These are phyloP conservation scores for Scolopax rusticola DNA, from an alignment of 2,797 vertebrate genomes.

Conservation along the genomic window DNA sequence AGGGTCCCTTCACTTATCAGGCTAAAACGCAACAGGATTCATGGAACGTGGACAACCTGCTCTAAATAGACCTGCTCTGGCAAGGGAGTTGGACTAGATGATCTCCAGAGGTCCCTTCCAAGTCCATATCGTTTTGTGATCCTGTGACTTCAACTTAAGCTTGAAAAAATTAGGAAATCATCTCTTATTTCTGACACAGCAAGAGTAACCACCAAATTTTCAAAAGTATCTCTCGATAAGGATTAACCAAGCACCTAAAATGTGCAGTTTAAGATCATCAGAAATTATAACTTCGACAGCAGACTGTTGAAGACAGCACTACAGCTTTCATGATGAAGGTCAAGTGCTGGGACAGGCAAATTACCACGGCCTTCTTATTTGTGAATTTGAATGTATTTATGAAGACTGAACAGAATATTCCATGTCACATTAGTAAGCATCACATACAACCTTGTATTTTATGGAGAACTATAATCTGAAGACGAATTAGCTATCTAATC, in stretches of 20 bases:
- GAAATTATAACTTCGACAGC: neutral
- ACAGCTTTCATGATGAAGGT: neutral
- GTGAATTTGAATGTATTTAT: neutral
- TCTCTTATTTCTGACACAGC: neutral
- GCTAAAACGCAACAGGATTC: neutral
- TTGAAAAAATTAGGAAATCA: neutral
- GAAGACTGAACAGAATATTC: neutral
- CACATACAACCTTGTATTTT: neutral
- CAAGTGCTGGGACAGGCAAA: neutral
- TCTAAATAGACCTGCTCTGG: too few relatives aligned
- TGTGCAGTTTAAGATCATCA: rapidly evolving
- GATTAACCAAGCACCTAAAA: neutral
- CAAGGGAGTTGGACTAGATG: too few relatives aligned
- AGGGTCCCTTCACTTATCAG: neutral
- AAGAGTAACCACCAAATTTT: neutral
- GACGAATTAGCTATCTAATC: neutral
- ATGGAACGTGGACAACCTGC: neutral
- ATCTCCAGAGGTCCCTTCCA: too few relatives aligned
- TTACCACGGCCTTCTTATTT: neutral
- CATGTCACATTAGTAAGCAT: neutral
- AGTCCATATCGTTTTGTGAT: too few relatives aligned
- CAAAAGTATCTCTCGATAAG: neutral
- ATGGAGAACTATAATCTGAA: neutral
- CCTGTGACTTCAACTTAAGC: neutral
- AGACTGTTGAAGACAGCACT: neutral